Evolutionary conservation across 2,113 vertebrate species (phyloP).

Genomic region (Baryphthengus martii): DNA sequence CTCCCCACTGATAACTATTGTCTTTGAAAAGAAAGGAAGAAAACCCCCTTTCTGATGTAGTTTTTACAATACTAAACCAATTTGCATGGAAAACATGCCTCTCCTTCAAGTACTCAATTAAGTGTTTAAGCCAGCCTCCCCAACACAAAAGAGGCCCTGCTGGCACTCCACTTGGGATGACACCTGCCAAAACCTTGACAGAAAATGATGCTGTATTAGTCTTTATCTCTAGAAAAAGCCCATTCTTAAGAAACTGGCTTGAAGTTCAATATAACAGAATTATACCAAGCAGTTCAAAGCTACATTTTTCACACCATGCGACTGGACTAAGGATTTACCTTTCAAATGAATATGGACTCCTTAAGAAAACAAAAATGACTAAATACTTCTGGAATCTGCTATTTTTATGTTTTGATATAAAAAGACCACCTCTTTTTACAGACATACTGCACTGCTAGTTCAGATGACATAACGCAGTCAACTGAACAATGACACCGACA

Average conservation of each 20-base stretch:
- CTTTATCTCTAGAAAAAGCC: neutral
- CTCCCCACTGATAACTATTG: neutral
- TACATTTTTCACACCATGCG: neutral
- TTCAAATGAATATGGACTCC: neutral
- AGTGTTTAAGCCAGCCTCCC: neutral
- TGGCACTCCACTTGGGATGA: neutral
- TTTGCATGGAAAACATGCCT: neutral
- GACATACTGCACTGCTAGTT: neutral
- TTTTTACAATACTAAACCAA: slow-evolving; percentile 10
- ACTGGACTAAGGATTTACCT: neutral
- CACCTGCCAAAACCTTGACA: neutral
- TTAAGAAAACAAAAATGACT: neutral
- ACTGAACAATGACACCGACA: neutral
- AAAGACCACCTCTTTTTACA: neutral
- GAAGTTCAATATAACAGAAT: neutral
- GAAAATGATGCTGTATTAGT: neutral
- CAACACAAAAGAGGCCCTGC: neutral
- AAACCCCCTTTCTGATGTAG: neutral
- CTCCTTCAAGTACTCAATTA: neutral
- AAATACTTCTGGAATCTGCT: neutral
- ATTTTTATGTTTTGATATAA: neutral
- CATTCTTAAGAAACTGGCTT: neutral
- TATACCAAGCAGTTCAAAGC: neutral
- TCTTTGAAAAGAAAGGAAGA: neutral
- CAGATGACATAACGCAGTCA: neutral